phyloP scores from a whole-genome alignment of 2,113 vertebrate genomes.

The Tetrao urogallus region DNA sequence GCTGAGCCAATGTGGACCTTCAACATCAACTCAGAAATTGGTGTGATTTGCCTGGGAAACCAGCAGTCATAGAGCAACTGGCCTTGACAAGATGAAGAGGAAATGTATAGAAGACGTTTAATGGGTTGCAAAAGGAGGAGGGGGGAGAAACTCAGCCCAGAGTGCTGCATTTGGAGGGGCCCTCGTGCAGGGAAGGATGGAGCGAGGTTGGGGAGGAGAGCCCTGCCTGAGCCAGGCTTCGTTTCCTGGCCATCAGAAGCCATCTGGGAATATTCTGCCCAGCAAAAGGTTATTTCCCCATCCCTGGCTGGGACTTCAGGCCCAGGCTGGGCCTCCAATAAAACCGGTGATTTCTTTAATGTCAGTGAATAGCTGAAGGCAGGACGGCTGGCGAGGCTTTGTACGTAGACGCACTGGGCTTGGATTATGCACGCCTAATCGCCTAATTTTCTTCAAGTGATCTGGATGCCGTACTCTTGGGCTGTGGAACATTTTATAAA shows the following conservation, averaged over 20 bases:
- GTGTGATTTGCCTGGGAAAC: constrained; percentile 90
- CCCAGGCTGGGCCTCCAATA: not conserved
- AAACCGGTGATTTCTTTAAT: not conserved
- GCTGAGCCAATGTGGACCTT: constrained; percentile 87
- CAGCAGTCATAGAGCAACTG: constrained; percentile 72
- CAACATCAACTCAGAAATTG: constrained; percentile 88
- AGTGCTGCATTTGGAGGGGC: constrained; percentile 52
- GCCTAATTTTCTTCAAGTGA: constrained; percentile 68
- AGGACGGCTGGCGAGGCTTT: constrained; percentile 45
- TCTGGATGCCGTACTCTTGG: constrained; percentile 56
- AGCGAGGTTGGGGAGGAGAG: not conserved
- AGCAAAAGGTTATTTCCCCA: constrained; percentile 13
- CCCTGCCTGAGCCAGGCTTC: not conserved
- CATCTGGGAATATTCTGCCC: not conserved
- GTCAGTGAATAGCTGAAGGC: constrained; percentile 58
- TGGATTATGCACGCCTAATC: constrained; percentile 66
- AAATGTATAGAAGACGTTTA: constrained; percentile 67
- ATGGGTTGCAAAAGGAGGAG: constrained; percentile 59
- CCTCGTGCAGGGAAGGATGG: constrained; percentile 3
- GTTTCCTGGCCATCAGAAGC: not conserved
- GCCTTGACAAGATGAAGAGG: constrained; percentile 74
- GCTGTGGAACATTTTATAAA: constrained; percentile 68
- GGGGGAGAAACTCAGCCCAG: constrained; percentile 7
- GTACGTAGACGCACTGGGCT: constrained; percentile 11
- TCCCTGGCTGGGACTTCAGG: not conserved